A percentile compares a stretch with the other conserved stretches of the same genome.
Conservation (phyloP, 2,797 vertebrate species). For the Tokudaia muenninki region DNA sequence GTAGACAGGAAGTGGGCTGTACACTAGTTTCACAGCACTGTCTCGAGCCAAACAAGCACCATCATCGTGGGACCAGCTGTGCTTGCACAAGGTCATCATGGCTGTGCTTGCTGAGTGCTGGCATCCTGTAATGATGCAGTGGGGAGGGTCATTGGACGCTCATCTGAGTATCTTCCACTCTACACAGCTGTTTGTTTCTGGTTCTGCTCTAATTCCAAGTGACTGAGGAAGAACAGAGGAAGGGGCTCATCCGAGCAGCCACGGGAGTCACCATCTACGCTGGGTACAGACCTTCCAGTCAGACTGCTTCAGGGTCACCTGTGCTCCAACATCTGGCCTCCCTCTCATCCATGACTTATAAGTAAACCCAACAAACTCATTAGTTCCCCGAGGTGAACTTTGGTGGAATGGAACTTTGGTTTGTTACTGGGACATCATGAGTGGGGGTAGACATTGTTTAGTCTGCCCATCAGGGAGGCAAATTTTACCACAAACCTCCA, state of each 20-base stretch:
- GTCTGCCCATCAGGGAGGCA: neutral
- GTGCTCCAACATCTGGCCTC: neutral
- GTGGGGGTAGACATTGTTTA: neutral
- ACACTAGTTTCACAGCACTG: neutral
- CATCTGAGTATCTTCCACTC: neutral
- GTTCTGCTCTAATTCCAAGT: neutral
- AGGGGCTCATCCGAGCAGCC: neutral
- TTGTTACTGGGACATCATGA: neutral
- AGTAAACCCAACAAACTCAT: neutral
- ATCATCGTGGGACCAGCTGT: neutral
- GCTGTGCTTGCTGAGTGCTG: neutral
- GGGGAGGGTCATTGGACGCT: too few species aligned
- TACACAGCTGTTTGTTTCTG: neutral
- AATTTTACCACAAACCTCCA: neutral
- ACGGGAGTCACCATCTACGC: neutral
- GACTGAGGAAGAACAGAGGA: neutral
- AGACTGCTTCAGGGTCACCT: too few species aligned
- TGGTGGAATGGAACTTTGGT: neutral
- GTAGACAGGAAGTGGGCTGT: neutral
- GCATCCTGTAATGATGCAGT: rapidly evolving
- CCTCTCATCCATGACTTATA: neutral
- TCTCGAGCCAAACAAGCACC: neutral
- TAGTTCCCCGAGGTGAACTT: neutral
- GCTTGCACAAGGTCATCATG: too few species aligned
- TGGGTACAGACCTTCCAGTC: neutral